Base-by-base conservation (phyloP, 2,888 invertebrate species). In the Ctena decussata region DNA sequence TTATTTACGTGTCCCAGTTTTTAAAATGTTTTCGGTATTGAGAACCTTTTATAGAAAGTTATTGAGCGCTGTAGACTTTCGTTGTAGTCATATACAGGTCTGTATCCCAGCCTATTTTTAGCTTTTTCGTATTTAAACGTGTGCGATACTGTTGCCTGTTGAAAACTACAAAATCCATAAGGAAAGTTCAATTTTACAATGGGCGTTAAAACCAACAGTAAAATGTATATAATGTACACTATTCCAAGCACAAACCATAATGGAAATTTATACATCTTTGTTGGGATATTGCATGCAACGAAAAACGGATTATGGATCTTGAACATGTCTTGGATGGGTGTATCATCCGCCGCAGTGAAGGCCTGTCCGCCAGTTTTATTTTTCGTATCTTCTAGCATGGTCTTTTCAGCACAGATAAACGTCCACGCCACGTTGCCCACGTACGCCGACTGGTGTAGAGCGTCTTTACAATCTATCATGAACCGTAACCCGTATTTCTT, bases 391-490 rank as follows among this genome's bases (percentile, higher is more conserved):
- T n/a, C 21, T 21, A 53, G 11, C 53, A 53, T 53, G 44, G 73
- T 24, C 5, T 41, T 73, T 27, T 79, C 79, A 0, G 73, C 73
- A 12, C 72, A 53, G 21, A 79, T 73, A 57, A 73, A 79, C 1
- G 72, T 30, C 79, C 73, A 72, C 1, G 79, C 79, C 21, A 72
- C 72, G 41, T 79, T 79, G 0, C 79, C 79, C 2, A n/a, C 79
- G 41, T 79, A 79, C 11, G 57, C 41, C 18, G 18, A 44, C 0
- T 79, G 39, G n/a, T 60, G 39, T 39, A n/a, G 24, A 0, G 39
- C 24, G n/a, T 21, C 39, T 0, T 35, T 60, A 15, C 39, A 37
- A 41, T 76, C 21, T 21, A 37, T n/a, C 8, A 8, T 3, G 6
- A 21, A 5, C 53, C 39, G 37, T 37, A 1, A 11, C 21, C 70